Conservation (phyloP, 2,888 invertebrate genomes). For the Meiosimyza platycephala region DNA sequence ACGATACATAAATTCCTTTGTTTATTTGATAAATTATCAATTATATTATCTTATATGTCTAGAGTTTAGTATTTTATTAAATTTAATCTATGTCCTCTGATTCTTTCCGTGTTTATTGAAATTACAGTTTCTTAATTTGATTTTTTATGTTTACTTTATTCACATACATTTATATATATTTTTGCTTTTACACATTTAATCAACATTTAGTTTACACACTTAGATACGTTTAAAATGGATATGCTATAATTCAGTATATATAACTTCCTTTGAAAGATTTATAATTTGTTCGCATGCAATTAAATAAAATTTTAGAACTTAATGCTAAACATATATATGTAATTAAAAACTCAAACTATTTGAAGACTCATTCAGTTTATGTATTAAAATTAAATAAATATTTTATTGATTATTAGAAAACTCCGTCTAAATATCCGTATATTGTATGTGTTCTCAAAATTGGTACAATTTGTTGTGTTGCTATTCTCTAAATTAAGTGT, state of each 20-base stretch:
- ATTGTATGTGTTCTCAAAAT: constrained; percentile 48
- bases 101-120: constrained; percentile 59
- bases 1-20: constrained; percentile 30
- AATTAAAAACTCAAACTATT: no score
- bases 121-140: constrained; percentile 66
- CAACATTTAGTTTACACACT: constrained; percentile 55
- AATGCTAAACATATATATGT: neutral
- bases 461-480: constrained; percentile 50
- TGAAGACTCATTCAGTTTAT: neutral
- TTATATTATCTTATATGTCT: constrained; percentile 33
- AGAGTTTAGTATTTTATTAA: constrained; percentile 40
- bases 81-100: constrained; percentile 41
- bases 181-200: constrained; percentile 32
- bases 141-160: constrained; percentile 39
- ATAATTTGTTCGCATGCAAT: no score
- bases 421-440: constrained; percentile 31
- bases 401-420: constrained; percentile 25
- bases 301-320: neutral
- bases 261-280: constrained; percentile 13
- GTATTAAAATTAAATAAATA: constrained; percentile 14
- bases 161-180: constrained; percentile 41
- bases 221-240: constrained; percentile 46
- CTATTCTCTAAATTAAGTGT: constrained; percentile 10
- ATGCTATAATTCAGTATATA: constrained; percentile 37
- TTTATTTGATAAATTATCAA: constrained; percentile 22